These are phyloP conservation scores for Aegotheles bennettii DNA, from an alignment of 2,113 vertebrate genomes.

Conservation along the genomic window DNA sequence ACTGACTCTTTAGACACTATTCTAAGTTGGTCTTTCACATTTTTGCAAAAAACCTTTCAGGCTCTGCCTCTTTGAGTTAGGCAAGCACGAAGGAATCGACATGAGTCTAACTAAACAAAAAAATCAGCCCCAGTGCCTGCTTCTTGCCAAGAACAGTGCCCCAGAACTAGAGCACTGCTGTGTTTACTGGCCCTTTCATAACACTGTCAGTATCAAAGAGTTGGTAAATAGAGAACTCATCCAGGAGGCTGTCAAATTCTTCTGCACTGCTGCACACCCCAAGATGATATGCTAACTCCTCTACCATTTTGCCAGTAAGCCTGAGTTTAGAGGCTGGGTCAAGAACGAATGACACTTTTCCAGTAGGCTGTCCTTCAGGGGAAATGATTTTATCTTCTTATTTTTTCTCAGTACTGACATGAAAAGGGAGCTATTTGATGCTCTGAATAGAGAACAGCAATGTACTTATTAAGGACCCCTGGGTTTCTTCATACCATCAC, in stretches of 20 bases:
- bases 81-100: not conserved
- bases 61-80: constrained; percentile 21
- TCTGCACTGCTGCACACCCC: constrained; percentile 64
- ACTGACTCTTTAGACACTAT: constrained; percentile 28
- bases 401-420: not conserved
- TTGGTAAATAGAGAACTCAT: constrained; percentile 57
- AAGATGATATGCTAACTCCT: constrained; percentile 46
- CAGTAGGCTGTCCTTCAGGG: constrained; percentile 62
- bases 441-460: constrained; percentile 30
- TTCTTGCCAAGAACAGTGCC: constrained; percentile 60
- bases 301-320: constrained; percentile 66
- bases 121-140: constrained; percentile 2
- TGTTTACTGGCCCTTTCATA: constrained; percentile 53
- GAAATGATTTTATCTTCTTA: constrained; percentile 35
- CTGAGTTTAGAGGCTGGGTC: constrained; percentile 68
- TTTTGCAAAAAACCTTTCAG: constrained; percentile 14
- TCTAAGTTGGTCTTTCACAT: constrained; percentile 15
- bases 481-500: not conserved
- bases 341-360: constrained; percentile 57
- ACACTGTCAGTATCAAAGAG: constrained; percentile 45
- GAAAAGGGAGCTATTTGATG: constrained; percentile 25
- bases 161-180: constrained; percentile 37
- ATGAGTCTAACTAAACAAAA: not conserved
- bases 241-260: constrained; percentile 66
- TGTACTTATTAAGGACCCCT: not conserved